phyloP scores from a whole-genome alignment of 2,888 invertebrate genomes.

The Digitonthophagus gazella region DNA sequence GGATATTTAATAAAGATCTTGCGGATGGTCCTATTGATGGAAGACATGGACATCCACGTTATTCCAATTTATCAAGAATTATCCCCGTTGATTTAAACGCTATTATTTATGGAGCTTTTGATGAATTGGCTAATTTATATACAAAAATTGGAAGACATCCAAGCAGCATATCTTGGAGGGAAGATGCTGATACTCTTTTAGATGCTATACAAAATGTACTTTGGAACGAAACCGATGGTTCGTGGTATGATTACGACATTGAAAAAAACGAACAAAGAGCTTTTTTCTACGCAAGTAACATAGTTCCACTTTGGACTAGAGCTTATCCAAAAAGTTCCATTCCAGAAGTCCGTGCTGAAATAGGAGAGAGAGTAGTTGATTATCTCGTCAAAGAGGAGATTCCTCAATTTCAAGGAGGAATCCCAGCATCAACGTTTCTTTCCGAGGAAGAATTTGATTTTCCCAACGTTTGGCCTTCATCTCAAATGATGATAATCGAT shows the following conservation, averaged over 20 bases:
- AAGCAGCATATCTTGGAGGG: constrained; percentile 55
- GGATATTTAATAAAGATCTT: constrained; percentile 61
- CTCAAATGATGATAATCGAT: constrained; percentile 71
- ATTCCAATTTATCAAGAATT: constrained; percentile 58
- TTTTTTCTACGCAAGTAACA: constrained; percentile 51
- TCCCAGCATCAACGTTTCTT: constrained; percentile 64
- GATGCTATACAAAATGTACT: constrained; percentile 66
- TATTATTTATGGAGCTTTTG: constrained; percentile 69
- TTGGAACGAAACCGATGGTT: constrained; percentile 72
- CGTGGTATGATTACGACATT: constrained; percentile 80
- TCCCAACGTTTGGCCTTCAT: constrained; percentile 85
- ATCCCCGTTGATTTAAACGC: constrained; percentile 83
- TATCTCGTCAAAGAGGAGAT: constrained; percentile 55
- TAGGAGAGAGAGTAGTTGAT: constrained; percentile 50
- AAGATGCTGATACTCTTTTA: constrained; percentile 57
- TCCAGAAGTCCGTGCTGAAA: neutral
- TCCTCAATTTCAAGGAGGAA: constrained; percentile 57
- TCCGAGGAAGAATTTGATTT: constrained; percentile 79
- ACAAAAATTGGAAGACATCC: constrained; percentile 52
- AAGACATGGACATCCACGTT: neutral
- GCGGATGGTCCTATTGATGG: constrained; percentile 47
- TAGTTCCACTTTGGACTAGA: constrained; percentile 71
- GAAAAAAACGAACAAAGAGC: constrained; percentile 56
- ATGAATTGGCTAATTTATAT: constrained; percentile 62
- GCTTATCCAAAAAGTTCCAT: constrained; percentile 22